Base-by-base conservation (phyloP, 92 coral and sea anemone genomes). In the Paramuricea clavata region DNA sequence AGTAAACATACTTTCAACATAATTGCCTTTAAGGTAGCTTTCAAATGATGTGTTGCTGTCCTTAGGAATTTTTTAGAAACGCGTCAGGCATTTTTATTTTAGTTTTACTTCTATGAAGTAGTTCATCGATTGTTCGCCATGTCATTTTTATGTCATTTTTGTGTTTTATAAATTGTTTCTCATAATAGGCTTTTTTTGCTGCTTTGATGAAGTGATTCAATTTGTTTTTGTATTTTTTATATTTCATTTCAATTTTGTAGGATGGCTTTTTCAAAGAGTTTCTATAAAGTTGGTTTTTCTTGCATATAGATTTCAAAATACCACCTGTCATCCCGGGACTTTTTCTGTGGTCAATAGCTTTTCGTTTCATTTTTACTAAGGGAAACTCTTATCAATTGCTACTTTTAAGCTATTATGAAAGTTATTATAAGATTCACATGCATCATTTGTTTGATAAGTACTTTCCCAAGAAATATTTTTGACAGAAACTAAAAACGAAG, bases 241-340 rank as follows among this genome's bases (percentile, higher is more conserved):
- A 17, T 5, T 5, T 9, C 2, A 3, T 35, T 9, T 2, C 26
- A 39, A 6, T 32, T 32, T 36, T 71, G 17, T 35, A 2, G 17
- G 26, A 2, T 39, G 77, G 50, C 7, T 71, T 31, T 23, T 71
- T 52, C 2, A 71, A 9, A 16, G 1, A 31, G 4, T 31, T 31
- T 22, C 28, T 71, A n/a, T 71, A 71, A 31, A 71, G 77, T 35
- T 71, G 2, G 6, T 71, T 71, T 39, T 71, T 71, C 15, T 15
- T 71, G 1, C 2, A 19, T 16, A 73, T 22, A 31, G 78, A 73
- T 73, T 73, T 36, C 3, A 41, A 12, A 2, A 73, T 36, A 43
- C 54, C 49, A 31, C 26, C 12, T 73, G 78, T 42, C 52, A 73
- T 73, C 78, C 78, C 36, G 16, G 78, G 54, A 47, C 52, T 47